Conservation (phyloP, 1,140 invertebrate species). For the Macrocentrus cingulum region DNA sequence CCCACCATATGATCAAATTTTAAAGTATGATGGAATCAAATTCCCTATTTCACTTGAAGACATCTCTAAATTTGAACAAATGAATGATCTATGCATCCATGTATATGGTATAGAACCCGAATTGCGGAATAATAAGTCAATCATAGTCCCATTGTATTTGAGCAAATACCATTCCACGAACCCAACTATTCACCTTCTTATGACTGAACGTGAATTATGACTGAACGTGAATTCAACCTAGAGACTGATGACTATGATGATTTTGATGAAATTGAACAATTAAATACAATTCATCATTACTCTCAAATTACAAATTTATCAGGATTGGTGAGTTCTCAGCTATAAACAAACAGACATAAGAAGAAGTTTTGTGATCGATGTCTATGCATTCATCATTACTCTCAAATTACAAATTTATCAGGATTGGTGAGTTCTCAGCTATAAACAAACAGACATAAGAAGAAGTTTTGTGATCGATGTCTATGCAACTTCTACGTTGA, state of each 20-base stretch:
- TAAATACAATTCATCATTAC: conserved; percentile 20
- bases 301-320: conserved; percentile 25
- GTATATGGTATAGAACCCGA: conserved; percentile 11
- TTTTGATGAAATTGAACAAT: not conserved
- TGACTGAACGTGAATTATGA: no score
- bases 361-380: conserved; percentile 26
- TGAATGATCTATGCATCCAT: no score
- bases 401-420: no score
- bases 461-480: no score
- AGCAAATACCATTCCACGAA: conserved; percentile 11
- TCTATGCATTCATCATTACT: no score
- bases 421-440: no score
- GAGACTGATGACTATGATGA: not conserved
- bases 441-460: no score
- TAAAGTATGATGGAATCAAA: conserved; percentile 25
- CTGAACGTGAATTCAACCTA: no score
- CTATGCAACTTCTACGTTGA: no score
- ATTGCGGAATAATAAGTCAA: not conserved
- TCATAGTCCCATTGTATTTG: conserved; percentile 21
- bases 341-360: conserved; percentile 9
- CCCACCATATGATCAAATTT: not conserved
- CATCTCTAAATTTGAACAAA: conserved; percentile 29
- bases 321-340: conserved; percentile 21
- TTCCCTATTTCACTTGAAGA: no score
- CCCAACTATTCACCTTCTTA: conserved; percentile 19